Percentiles rank a stretch among this genome's conserved stretches.
phyloP scores from a whole-genome alignment of 2,888 invertebrate species.

The Hemicrepidius hirtus region DNA sequence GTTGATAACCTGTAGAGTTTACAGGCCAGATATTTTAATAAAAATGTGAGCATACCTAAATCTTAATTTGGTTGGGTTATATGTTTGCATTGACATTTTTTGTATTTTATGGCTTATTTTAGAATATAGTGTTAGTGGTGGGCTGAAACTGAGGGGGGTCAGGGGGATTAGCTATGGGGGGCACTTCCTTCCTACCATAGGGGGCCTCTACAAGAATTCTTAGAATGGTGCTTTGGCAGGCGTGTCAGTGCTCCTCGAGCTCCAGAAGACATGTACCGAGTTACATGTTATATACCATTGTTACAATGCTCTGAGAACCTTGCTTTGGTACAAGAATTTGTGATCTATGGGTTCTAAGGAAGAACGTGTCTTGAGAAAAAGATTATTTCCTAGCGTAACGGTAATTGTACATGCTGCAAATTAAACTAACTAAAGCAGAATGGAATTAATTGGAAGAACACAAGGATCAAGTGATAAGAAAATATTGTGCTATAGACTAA shows the following conservation, averaged over 20 bases:
- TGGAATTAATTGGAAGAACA: too few species aligned
- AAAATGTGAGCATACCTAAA: conserved; percentile 56
- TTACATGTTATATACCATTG: conserved; percentile 54
- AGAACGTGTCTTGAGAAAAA: conserved; percentile 37
- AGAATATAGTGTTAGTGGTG: conserved; percentile 47
- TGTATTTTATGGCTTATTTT: conserved; percentile 64
- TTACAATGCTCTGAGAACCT: conserved; percentile 53
- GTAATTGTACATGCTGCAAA: background rate
- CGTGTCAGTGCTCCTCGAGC: conserved; percentile 55
- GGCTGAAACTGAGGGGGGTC: conserved; percentile 19
- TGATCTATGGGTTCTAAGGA: conserved; percentile 52
- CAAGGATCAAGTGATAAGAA: too few species aligned
- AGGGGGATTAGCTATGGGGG: conserved; percentile 52
- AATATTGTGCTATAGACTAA: too few species aligned
- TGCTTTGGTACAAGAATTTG: conserved; percentile 49
- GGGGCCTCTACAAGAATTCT: conserved; percentile 56
- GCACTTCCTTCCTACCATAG: conserved; percentile 63
- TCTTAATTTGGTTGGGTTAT: conserved; percentile 59
- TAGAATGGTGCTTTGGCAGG: conserved; percentile 47
- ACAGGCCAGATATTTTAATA: conserved; percentile 64
- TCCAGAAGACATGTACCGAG: conserved; percentile 50
- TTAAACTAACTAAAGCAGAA: too few species aligned
- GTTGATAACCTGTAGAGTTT: conserved; percentile 70
- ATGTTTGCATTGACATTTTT: conserved; percentile 62
- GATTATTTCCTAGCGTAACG: background rate